Base-by-base conservation (phyloP, 2,113 vertebrate species). In the Abramis brama region DNA sequence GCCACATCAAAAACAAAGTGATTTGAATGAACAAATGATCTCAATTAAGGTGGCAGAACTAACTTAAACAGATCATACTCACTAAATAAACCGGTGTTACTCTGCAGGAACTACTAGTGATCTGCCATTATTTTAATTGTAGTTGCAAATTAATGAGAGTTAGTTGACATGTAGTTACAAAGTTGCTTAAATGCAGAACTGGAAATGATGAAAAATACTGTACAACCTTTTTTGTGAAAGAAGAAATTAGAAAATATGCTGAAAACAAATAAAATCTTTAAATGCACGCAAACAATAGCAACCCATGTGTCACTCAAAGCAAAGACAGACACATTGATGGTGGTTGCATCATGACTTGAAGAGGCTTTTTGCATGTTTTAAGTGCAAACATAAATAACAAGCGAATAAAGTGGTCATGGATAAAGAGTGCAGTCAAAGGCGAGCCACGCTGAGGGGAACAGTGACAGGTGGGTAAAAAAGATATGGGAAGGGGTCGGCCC, bases 401-500 rank as follows among this genome's bases (percentile, higher is more conserved):
- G 64, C 9, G 8, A 73, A 43, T 12, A n/a, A 45, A 45, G 21
- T 45, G 33, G 19, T 11, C 68, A 39, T 23, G 9, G 39, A 73
- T 45, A n/a, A 36, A 25, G 10, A n/a, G 70, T 43, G 39, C 21
- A 73, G 70, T 73, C 36, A 45, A 13, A 45, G 1, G 39, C 2
- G 21, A 45, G 21, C 21, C 70, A 73, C 5, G 0, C 23, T 45
- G 76, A 78, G 30, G 21, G 19, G 27, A 78, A 78, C 10, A 36
- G 75, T 55, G 55, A 79, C 50, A 60, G 17, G 19, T 55, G 47
- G 76, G 55, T 79, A 39, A 79, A 59, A 33, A 21, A 79, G 55
- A 79, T 33, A 79, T 36, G 6, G 55, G 57, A 25, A 79, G 57
- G 23, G 55, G 13, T 13, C 12, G 19, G 10, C 33, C 25, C 52